phyloP scores from a whole-genome alignment of 2,888 invertebrate genomes.

The Oegoconia quadripuncta region DNA sequence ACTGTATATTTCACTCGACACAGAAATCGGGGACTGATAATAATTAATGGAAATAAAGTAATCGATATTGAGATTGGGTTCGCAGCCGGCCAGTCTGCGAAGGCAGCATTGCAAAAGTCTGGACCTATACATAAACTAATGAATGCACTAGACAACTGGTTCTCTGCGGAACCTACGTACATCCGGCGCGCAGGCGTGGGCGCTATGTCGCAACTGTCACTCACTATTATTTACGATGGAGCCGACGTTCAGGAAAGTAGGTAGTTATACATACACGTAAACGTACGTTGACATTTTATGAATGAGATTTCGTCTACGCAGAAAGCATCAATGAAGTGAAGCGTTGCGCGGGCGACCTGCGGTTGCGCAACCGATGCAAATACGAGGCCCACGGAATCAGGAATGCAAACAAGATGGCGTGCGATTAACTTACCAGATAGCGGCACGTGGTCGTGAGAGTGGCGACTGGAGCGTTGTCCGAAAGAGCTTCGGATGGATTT shows the following conservation, averaged over 20 bases:
- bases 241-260: constrained; percentile 47
- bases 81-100: constrained; percentile 69
- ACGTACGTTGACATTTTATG: constrained; percentile 25
- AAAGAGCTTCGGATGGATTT: constrained; percentile 90
- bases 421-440: constrained; percentile 81
- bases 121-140: constrained; percentile 35
- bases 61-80: constrained; percentile 64
- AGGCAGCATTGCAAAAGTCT: constrained; percentile 65
- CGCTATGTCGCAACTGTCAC: constrained; percentile 61
- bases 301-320: constrained; percentile 52
- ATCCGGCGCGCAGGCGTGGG: constrained; percentile 72
- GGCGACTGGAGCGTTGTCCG: constrained; percentile 70
- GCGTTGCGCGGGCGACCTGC: constrained; percentile 40
- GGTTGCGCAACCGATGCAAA: constrained; percentile 58
- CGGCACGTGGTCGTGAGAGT: constrained; percentile 81
- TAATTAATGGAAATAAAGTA: constrained; percentile 74
- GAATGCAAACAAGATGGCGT: constrained; percentile 28
- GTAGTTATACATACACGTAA: constrained; percentile 18
- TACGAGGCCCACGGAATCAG: constrained; percentile 38
- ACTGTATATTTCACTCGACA: constrained; percentile 58
- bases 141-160: constrained; percentile 60
- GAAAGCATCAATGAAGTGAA: constrained; percentile 54
- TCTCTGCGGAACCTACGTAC: constrained; percentile 70
- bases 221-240: constrained; percentile 59
- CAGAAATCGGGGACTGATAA: constrained; percentile 53